Percentiles rank a stretch among this genome's conserved stretches.
Evolutionary conservation across 2,797 vertebrate species (phyloP).

Genomic region (Cottoperca gobio): DNA sequence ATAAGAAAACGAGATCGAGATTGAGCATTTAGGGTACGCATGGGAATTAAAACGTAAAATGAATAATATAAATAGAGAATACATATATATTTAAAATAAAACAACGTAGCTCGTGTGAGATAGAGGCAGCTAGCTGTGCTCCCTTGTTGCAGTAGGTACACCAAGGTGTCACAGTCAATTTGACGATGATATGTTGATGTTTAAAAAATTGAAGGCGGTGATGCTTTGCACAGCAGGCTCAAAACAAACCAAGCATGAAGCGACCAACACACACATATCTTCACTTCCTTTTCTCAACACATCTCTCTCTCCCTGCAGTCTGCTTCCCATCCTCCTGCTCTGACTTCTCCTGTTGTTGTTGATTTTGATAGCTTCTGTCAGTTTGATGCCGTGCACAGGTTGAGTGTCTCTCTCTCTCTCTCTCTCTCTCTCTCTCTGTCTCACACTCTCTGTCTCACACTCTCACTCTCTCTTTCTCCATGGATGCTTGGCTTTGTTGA

Average conservation of each 20-base stretch:
- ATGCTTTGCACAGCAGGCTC: neutral
- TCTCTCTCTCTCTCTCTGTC: neutral
- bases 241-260: neutral
- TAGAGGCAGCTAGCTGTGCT: neutral
- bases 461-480: neutral
- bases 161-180: neutral
- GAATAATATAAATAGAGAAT: neutral
- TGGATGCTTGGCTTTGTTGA: slow-evolving; percentile 28
- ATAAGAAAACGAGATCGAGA: neutral
- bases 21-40: neutral
- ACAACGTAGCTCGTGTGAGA: too few relatives aligned
- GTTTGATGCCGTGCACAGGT: slow-evolving; percentile 37
- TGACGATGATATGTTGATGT: slow-evolving; percentile 4
- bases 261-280: neutral
- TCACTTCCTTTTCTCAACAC: neutral
- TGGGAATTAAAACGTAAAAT: neutral
- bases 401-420: neutral
- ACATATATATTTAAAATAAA: too few relatives aligned
- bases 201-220: slow-evolving; percentile 3
- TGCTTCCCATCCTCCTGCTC: slow-evolving; percentile 26
- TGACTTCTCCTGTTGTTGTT: slow-evolving; percentile 30
- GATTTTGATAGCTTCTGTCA: slow-evolving; percentile 59
- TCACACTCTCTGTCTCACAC: neutral
- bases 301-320: neutral
- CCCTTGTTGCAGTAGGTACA: neutral